Base-by-base conservation (phyloP, 2,797 vertebrate genomes). In the Squalus acanthias region DNA sequence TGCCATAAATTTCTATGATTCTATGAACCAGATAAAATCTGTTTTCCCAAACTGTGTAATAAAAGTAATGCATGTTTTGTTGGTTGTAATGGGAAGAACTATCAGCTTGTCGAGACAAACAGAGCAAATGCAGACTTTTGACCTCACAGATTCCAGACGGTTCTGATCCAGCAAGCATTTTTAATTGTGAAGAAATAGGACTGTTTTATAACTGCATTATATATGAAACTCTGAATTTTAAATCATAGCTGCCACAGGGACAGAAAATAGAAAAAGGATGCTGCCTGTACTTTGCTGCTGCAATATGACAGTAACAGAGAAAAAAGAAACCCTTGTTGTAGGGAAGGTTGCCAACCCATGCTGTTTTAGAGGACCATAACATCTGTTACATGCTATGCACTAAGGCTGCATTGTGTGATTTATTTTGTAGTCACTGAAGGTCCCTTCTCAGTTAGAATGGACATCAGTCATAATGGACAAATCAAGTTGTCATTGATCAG, bases 331-430 rank as follows among this genome's bases (percentile, higher is more conserved):
- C 33, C 57, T 39, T 92, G 60, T 39, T n/a, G 33, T 10, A 92
- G 89, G 89, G 63, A 92, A 92, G n/a, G 63, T 92, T 67, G 89
- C 89, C 60, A 92, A 67, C 63, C 89, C 89, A 93, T 69, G 91
- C 91, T 93, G 91, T 10, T 93, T 93, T 69, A 24, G 63, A 93
- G 63, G 63, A 20, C 91, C 65, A 69, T 24, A 93, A 69, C 91
- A 93, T 93, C 91, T 93, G 65, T 69, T 46, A 93, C 63, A 69
- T 39, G 39, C 20, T 67, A 69, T 69, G 65, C n/a, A 69, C n/a
- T 69, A 93, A 24, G 9, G 17, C 91, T 93, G 65, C 91, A 93
- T 93, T 69, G n/a, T 69, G 39, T 69, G 63, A 93, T 69, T 39
- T 69, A 69, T 69, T 69, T 93, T 93, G 17, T 69, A 93, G 46